phyloP scores from a whole-genome alignment of 2,888 invertebrate species.

The Baccha elongata region DNA sequence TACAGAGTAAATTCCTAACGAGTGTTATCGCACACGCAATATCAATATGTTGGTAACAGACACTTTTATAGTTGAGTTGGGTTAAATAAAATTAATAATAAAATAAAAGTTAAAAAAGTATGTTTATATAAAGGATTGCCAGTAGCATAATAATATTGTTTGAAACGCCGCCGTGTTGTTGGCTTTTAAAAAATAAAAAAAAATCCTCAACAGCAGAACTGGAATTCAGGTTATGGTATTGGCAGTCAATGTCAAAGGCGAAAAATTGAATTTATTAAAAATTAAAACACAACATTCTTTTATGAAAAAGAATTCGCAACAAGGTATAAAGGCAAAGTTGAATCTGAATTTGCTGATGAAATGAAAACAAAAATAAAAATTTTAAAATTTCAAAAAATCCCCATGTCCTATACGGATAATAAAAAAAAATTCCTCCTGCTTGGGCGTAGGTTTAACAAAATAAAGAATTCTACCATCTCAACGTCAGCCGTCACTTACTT shows the following conservation, averaged over 20 bases:
- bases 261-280: neutral
- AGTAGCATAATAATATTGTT: neutral
- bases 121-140: neutral
- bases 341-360: neutral
- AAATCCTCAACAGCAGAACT: too few relatives aligned
- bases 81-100: neutral
- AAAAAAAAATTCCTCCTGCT: too few relatives aligned
- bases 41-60: slow-evolving; percentile 35
- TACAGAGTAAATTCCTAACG: neutral
- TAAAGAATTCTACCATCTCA: neutral
- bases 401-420: too few relatives aligned
- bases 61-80: slow-evolving; percentile 2
- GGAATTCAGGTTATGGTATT: neutral
- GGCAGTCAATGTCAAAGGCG: neutral
- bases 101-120: neutral
- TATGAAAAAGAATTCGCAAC: too few relatives aligned
- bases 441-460: neutral
- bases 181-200: neutral
- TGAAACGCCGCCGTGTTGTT: neutral
- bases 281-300: neutral
- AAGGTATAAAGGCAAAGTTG: neutral
- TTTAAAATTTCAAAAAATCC: neutral
- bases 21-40: slow-evolving; percentile 17
- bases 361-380: neutral
- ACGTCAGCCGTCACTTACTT: neutral